A percentile compares a stretch with the other conserved stretches of the same genome.
These are phyloP conservation scores for Eugnorisma glareosa DNA, from an alignment of 2,888 invertebrate genomes.

Conservation along the genomic window DNA sequence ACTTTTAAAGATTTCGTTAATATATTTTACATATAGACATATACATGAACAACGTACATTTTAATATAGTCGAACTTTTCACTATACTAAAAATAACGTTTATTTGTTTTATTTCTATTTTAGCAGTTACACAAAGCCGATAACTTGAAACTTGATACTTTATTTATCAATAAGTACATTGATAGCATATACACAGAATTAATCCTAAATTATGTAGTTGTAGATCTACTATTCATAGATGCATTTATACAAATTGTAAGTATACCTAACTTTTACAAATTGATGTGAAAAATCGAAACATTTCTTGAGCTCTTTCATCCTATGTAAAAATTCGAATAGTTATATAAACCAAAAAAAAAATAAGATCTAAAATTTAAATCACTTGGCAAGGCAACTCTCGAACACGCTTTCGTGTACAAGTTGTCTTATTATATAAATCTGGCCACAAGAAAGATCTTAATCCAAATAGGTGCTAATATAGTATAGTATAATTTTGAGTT, in stretches of 20 bases:
- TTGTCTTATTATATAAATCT: constrained; percentile 26
- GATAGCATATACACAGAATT: constrained; percentile 12
- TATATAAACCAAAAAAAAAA: constrained; percentile 26
- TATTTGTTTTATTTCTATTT: constrained; percentile 34
- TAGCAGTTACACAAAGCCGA: constrained; percentile 24
- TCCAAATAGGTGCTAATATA: constrained; percentile 32
- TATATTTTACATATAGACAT: constrained; percentile 38
- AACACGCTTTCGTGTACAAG: constrained; percentile 17
- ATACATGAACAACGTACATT: constrained; percentile 16
- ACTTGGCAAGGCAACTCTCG: constrained; percentile 36
- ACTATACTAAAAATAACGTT: constrained; percentile 23
- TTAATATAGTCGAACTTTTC: constrained; percentile 8
- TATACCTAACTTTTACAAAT: constrained; percentile 17
- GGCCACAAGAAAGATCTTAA: constrained; percentile 30
- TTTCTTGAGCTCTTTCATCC: constrained; percentile 37
- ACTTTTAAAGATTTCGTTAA: constrained; percentile 23
- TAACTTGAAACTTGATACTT: constrained; percentile 17
- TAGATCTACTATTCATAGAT: constrained; percentile 13
- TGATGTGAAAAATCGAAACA: not conserved
- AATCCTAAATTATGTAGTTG: constrained; percentile 18
- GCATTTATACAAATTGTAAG: constrained; percentile 7
- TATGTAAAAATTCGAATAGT: constrained; percentile 21
- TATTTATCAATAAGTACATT: constrained; percentile 23
- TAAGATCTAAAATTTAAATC: constrained; percentile 40
- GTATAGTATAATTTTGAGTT: constrained; percentile 27